These are phyloP conservation scores for Coracopsis vasa DNA, from an alignment of 2,113 vertebrate genomes.

Conservation along the genomic window DNA sequence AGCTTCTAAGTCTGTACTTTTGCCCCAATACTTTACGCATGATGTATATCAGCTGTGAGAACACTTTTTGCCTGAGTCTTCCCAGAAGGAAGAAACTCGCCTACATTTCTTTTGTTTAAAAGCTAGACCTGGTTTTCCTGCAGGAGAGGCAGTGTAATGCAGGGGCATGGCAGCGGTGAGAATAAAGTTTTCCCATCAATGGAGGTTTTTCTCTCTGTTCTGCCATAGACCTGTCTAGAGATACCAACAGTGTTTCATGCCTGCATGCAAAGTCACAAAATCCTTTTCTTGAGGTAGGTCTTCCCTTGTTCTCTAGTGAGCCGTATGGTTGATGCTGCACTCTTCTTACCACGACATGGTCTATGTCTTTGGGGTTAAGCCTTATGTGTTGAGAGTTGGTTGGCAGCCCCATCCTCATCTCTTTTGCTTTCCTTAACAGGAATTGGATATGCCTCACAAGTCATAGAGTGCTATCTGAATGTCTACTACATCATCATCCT, in stretches of 20 bases:
- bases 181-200: background rate
- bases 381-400: accelerated
- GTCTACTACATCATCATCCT: constrained; percentile 91
- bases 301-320: background rate
- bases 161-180: background rate
- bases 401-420: background rate
- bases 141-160: background rate
- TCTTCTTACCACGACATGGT: background rate
- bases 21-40: background rate
- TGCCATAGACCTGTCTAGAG: background rate
- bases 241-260: background rate
- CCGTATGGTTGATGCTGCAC: background rate
- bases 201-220: background rate
- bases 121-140: background rate
- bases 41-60: background rate
- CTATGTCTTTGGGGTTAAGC: background rate
- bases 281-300: background rate
- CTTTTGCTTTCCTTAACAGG: constrained; percentile 66
- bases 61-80: background rate
- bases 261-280: background rate
- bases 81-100: background rate
- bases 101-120: background rate
- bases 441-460: constrained; percentile 85
- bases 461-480: constrained; percentile 86
- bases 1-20: background rate